These are phyloP conservation scores for Australoheros facetus DNA, from an alignment of 2,797 vertebrate genomes.

Conservation along the genomic window DNA sequence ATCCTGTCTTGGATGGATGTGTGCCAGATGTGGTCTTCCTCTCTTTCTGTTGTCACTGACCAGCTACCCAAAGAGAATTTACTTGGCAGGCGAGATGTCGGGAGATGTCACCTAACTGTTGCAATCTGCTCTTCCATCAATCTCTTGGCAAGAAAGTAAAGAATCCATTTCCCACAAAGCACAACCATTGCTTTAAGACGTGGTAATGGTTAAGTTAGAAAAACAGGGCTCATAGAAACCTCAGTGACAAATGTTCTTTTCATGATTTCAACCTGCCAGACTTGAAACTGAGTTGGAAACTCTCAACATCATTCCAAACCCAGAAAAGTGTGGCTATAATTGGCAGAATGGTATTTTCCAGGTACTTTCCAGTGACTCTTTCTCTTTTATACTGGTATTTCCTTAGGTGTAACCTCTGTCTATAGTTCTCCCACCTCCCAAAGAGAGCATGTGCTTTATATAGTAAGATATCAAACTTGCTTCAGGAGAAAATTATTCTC, in stretches of 20 bases:
- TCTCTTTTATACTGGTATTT: conserved; percentile 26
- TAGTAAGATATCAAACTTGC: background rate
- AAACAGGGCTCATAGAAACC: background rate
- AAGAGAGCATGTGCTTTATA: background rate
- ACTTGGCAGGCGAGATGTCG: background rate
- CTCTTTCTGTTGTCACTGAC: background rate
- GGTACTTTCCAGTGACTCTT: conserved; percentile 45
- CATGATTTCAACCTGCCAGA: background rate
- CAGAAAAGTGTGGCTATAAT: background rate
- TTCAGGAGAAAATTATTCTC: conserved; percentile 13
- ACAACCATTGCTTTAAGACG: background rate
- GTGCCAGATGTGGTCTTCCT: background rate
- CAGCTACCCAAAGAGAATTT: conserved; percentile 3
- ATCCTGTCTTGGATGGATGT: background rate
- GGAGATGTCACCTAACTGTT: background rate
- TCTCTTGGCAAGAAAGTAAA: background rate
- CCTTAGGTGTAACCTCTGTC: background rate
- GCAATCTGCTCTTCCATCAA: background rate
- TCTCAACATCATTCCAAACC: conserved; percentile 1
- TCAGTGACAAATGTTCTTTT: background rate
- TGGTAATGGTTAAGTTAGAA: background rate
- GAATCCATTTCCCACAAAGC: background rate
- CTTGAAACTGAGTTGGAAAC: background rate
- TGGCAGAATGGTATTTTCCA: background rate
- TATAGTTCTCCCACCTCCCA: background rate